These are phyloP conservation scores for Huso huso DNA, from an alignment of 2,797 vertebrate genomes.

Conservation along the genomic window DNA sequence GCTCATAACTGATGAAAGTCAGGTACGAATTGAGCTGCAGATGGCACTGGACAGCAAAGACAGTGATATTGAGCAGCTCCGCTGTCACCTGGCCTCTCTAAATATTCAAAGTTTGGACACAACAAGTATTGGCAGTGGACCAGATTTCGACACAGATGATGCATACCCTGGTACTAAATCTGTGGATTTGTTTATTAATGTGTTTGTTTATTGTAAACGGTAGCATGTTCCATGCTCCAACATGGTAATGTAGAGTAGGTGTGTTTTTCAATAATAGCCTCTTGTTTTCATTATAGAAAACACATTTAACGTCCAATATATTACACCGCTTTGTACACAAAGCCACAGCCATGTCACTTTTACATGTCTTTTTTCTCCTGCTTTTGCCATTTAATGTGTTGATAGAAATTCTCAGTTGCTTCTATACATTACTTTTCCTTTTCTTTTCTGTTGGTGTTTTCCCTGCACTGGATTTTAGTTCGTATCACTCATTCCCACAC, in stretches of 20 bases:
- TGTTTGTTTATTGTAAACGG: too few relatives aligned
- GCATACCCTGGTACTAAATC: conserved; percentile 75
- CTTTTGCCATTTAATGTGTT: background rate
- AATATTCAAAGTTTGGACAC: conserved; percentile 84
- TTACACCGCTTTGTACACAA: too few relatives aligned
- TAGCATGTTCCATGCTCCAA: too few relatives aligned
- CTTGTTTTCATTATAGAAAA: too few relatives aligned
- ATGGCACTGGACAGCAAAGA: conserved; percentile 98
- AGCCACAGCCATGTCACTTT: too few relatives aligned
- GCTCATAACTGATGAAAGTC: conserved; percentile 94
- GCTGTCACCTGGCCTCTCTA: conserved; percentile 78
- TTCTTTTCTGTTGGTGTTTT: background rate
- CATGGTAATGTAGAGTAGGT: too few relatives aligned
- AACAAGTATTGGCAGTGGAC: conserved; percentile 79
- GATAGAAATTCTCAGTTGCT: too few relatives aligned
- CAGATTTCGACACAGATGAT: conserved; percentile 85
- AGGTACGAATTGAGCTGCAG: conserved; percentile 89
- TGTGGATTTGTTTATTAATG: too few relatives aligned
- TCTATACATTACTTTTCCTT: background rate
- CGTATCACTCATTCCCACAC: conserved; percentile 80
- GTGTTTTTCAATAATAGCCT: too few relatives aligned
- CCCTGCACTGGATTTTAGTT: conserved; percentile 48
- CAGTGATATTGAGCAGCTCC: conserved; percentile 95
- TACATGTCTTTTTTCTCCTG: conserved; percentile 1
- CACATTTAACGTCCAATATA: too few relatives aligned